A percentile compares a stretch with the other conserved stretches of the same genome.
phyloP scores from a whole-genome alignment of 37 sponge, comb jelly and placozoan species.

The Diacarnus erythraeanus region DNA sequence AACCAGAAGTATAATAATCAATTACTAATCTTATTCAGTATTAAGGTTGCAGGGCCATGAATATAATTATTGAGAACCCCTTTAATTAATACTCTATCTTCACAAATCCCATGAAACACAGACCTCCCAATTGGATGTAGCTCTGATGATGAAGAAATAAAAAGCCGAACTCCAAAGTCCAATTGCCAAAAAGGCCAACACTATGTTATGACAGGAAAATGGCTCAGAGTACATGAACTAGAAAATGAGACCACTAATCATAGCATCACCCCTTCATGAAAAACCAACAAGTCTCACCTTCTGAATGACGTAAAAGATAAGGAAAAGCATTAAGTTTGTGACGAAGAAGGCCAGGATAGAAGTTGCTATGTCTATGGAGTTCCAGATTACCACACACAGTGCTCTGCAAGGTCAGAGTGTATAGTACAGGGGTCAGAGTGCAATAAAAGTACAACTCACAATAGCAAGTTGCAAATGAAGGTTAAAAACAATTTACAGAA shows the following conservation, averaged over 20 bases:
- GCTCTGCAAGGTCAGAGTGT: background rate
- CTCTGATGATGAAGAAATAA: slow-evolving; percentile 52
- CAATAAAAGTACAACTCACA: no score
- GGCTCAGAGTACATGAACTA: slow-evolving; percentile 38
- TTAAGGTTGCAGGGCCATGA: no score
- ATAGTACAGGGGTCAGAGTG: no score
- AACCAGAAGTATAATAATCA: no score
- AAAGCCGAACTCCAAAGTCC: slow-evolving; percentile 60
- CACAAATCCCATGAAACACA: background rate
- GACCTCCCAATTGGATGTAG: slow-evolving; percentile 70
- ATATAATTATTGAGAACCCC: no score
- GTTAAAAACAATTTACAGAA: background rate
- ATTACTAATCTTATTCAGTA: no score
- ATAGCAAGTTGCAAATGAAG: background rate
- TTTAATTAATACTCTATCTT: no score
- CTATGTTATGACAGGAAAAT: no score
- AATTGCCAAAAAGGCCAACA: slow-evolving; percentile 11
- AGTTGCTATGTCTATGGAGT: slow-evolving; percentile 30
- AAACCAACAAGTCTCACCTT: slow-evolving; percentile 39
- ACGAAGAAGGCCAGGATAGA: slow-evolving; percentile 59
- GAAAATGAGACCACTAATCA: background rate
- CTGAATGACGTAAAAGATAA: slow-evolving; percentile 47
- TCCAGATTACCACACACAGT: slow-evolving; percentile 1
- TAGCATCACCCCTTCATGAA: background rate
- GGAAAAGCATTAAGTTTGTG: slow-evolving; percentile 51